Evolutionary conservation across 2,113 vertebrate genomes (phyloP).

Genomic region (Brevimyrus niger): DNA sequence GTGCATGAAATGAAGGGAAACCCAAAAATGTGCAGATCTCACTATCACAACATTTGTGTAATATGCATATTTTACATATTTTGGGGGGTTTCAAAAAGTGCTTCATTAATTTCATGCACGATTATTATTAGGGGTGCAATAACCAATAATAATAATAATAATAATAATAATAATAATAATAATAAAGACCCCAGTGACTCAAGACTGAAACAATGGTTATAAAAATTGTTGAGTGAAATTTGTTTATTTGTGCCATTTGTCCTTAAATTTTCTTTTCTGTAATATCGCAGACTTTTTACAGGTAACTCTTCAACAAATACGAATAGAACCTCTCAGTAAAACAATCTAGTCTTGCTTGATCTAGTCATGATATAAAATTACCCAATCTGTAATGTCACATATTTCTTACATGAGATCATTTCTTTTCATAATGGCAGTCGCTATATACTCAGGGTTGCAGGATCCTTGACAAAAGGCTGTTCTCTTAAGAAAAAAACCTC

Average conservation of each 20-base stretch:
- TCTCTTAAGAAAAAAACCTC: neutral
- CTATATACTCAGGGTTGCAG: neutral
- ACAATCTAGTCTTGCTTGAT: neutral
- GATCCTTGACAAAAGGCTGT: neutral
- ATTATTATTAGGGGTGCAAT: neutral
- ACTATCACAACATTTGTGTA: neutral
- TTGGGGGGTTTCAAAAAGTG: neutral
- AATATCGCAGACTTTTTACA: neutral
- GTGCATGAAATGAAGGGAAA: too few relatives aligned
- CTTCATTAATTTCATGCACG: neutral
- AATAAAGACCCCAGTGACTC: neutral
- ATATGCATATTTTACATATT: neutral
- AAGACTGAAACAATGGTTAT: neutral
- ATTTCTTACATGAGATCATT: neutral
- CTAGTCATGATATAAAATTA: neutral
- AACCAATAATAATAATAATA: neutral
- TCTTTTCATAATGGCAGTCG: neutral
- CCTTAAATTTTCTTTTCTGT: neutral
- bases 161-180: neutral
- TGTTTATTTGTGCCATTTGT: neutral
- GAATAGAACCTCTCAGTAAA: neutral
- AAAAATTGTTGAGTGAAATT: neutral
- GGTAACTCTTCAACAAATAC: neutral
- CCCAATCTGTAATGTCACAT: neutral
- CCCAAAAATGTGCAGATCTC: neutral